Base-by-base conservation (phyloP, 2,888 invertebrate species). In the Pyrrhosoma nymphula region DNA sequence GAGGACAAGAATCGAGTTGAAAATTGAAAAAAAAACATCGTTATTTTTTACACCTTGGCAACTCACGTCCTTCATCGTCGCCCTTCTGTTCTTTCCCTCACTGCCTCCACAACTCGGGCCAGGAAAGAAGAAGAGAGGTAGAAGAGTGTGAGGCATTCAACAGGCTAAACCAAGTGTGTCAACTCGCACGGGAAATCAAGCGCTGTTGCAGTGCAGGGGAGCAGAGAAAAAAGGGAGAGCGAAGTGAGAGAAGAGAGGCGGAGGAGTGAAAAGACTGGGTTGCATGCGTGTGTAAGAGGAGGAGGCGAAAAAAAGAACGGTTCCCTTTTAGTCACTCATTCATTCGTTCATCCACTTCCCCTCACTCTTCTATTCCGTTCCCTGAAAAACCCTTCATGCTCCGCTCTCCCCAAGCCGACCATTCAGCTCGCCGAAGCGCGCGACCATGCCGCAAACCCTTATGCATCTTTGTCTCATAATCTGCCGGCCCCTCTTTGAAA, bases 101-200 rank as follows among this genome's bases (percentile, higher is more conserved):
- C 47, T 47, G 47, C 8, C 47, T 8, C 47, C 47, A 47, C 47
- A 47, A 4, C 20, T 60, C 60, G 60, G 16, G 60, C 60, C 6
- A 3, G 69, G 63, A 63, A 23, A 23, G n/a, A 26, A 26, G 10
- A 26, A 26, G n/a, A 23, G 69, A 16, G n/a, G 26, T 8, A 69
- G 35, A 90, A 20, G 16, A 60, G 60, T 8, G 60, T 20, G 90
- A 56, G 35, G 35, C 90, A 91, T 91, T 91, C 90, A 91, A 91
- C 90, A 91, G 90, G 90, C 90, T 56, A 90, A 56, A 60, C 56
- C 60, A 26, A n/a, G 56, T 60, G 90, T 90, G 90, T 60, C 56
- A 90, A 30, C 35, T 60, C 60, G 56, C 90, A 16, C 23, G 90
- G 90, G 90, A 91, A 90, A 60, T 60, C 60, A 91, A 90, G 82